A percentile compares a stretch with the other conserved stretches of the same genome.
Conservation (phyloP, 2,888 invertebrate species). For the Chloromyia formosa region DNA sequence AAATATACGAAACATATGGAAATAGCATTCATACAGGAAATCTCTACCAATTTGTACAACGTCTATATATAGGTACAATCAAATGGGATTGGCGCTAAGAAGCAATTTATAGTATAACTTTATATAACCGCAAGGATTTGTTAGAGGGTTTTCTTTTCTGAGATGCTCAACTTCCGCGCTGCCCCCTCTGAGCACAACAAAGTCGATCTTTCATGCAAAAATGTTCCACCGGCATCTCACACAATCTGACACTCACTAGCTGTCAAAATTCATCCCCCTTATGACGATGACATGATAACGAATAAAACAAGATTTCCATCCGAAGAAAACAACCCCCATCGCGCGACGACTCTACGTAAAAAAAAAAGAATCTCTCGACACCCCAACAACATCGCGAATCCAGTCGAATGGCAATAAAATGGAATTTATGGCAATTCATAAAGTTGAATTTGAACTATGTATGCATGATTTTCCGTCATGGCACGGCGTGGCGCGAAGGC, state of each 20-base stretch:
- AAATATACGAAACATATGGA: slow-evolving; percentile 30
- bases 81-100: slow-evolving; percentile 35
- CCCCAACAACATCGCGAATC: slow-evolving; percentile 19
- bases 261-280: too few relatives aligned
- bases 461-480: slow-evolving; percentile 45
- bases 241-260: too few relatives aligned
- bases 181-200: too few relatives aligned
- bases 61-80: slow-evolving; percentile 13
- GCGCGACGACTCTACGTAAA: too few relatives aligned
- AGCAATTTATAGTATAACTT: slow-evolving; percentile 35
- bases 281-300: slow-evolving; percentile 7
- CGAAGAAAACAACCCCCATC: not conserved
- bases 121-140: slow-evolving; percentile 4
- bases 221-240: too few relatives aligned
- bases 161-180: not conserved
- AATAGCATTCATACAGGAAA: slow-evolving; percentile 14
- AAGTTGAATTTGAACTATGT: slow-evolving; percentile 48
- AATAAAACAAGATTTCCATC: slow-evolving; percentile 2
- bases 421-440: slow-evolving; percentile 49
- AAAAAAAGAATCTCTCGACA: not conserved
- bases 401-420: slow-evolving; percentile 29
- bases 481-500: too few relatives aligned
- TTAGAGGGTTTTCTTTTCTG: not conserved
- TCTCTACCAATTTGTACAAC: slow-evolving; percentile 19
- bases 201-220: too few relatives aligned